A percentile compares a stretch with the other conserved stretches of the same genome.
phyloP scores from a whole-genome alignment of 1,140 invertebrate genomes.

The Chironomus tepperi region DNA sequence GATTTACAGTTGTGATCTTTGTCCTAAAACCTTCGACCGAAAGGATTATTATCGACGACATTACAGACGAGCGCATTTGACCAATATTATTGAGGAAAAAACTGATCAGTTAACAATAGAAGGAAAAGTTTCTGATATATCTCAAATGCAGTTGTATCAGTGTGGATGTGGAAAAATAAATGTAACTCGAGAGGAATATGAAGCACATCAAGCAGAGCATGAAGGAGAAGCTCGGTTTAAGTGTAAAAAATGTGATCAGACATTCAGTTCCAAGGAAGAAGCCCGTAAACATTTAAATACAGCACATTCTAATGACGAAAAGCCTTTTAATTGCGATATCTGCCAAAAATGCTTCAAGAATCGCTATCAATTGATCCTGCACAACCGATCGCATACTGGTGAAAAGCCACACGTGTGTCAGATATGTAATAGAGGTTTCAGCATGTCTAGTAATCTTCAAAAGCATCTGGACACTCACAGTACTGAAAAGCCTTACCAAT shows the following conservation, averaged over 20 bases:
- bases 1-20: slow-evolving; percentile 1
- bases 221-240: neutral
- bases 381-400: neutral
- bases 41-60: neutral
- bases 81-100: neutral
- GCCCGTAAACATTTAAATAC: neutral
- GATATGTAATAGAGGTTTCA: neutral
- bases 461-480: neutral
- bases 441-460: neutral
- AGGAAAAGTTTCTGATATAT: neutral
- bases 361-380: neutral
- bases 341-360: neutral
- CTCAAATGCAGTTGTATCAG: neutral
- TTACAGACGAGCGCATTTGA: neutral
- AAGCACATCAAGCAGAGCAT: neutral
- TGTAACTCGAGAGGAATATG: neutral
- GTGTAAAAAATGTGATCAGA: neutral
- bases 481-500: neutral
- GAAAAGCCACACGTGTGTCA: neutral
- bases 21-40: neutral
- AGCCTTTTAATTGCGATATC: neutral
- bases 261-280: neutral
- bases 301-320: neutral
- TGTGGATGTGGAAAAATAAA: neutral
- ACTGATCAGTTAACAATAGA: neutral